phyloP scores from a whole-genome alignment of 2,113 vertebrate species.

The Chlorodrepanis virens region DNA sequence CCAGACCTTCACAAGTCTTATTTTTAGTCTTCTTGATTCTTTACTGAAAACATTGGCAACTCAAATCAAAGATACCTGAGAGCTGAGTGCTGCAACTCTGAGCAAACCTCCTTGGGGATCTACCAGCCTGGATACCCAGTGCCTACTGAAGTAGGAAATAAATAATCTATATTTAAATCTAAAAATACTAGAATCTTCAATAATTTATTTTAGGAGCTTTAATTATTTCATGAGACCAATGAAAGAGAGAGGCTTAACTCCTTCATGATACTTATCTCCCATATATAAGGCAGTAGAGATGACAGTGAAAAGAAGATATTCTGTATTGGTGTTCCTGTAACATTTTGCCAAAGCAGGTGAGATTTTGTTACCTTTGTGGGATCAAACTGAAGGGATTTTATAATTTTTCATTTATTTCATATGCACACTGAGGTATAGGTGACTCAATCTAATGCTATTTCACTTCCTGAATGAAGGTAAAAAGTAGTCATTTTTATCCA shows the following conservation, averaged over 20 bases:
- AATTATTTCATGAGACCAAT: neutral
- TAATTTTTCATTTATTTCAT: neutral
- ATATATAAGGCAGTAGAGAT: neutral
- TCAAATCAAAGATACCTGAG: neutral
- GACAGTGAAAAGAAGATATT: neutral
- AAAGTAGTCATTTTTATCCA: slow-evolving; percentile 4
- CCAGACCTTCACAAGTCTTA: neutral
- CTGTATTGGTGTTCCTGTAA: neutral
- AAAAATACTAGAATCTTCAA: neutral
- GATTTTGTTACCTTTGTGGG: neutral
- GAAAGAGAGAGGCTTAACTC: neutral
- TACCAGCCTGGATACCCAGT: neutral
- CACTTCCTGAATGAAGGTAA: neutral
- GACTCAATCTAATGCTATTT: neutral
- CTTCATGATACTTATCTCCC: neutral
- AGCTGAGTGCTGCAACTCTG: neutral
- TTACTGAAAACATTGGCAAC: neutral
- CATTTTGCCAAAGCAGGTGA: neutral
- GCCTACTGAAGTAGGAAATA: neutral
- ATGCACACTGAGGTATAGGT: neutral
- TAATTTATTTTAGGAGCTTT: neutral
- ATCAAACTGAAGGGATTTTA: neutral
- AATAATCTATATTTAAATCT: neutral
- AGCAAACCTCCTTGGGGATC: neutral
- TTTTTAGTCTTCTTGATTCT: neutral